Evolutionary conservation across 2,113 vertebrate species (phyloP).

Genomic region (Sterna hirundo): DNA sequence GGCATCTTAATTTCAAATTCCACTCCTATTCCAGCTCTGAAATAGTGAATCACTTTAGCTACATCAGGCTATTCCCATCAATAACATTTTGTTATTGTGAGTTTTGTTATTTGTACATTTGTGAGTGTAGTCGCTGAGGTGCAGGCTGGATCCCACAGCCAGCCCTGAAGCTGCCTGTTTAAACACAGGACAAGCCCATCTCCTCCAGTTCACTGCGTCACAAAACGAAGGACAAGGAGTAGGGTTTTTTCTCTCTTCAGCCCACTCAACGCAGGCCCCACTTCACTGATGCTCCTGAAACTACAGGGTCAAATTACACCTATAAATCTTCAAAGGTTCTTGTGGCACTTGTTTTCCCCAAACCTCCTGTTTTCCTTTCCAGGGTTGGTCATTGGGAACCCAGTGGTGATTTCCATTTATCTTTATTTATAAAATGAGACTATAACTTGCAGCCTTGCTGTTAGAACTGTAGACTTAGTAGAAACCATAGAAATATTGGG

Average conservation of each 20-base stretch:
- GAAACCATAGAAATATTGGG: not conserved
- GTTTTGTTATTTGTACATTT: not conserved
- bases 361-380: not conserved
- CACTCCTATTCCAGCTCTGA: not conserved
- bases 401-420: not conserved
- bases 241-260: not conserved
- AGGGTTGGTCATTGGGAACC: not conserved
- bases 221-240: not conserved
- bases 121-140: not conserved
- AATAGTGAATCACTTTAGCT: not conserved
- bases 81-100: not conserved
- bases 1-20: not conserved
- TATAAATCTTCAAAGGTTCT: not conserved
- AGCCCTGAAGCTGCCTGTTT: not conserved
- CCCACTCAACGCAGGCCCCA: not conserved
- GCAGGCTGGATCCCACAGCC: not conserved
- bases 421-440: not conserved
- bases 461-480: not conserved
- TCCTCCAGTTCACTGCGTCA: not conserved
- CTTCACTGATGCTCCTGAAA: not conserved
- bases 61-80: not conserved
- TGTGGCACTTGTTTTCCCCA: not conserved
- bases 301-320: not conserved
- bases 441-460: not conserved
- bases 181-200: not conserved